Evolutionary conservation across 2,797 vertebrate genomes (phyloP).

Genomic region (Peromyscus eremicus): DNA sequence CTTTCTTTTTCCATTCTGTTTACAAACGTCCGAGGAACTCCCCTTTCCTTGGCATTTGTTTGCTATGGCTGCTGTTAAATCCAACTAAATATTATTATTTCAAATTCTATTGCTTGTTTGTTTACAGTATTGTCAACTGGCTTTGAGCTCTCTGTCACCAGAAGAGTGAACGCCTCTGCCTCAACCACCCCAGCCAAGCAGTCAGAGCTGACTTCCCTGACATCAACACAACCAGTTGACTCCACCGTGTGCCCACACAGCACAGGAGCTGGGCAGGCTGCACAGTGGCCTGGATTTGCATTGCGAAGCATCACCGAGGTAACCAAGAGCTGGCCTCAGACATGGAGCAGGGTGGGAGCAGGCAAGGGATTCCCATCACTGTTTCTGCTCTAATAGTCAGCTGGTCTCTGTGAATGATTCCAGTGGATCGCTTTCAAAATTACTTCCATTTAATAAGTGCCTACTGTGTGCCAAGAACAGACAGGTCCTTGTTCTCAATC

Average conservation of each 20-base stretch:
- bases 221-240: conserved; percentile 15
- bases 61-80: background rate
- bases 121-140: background rate
- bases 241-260: background rate
- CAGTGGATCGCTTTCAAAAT: background rate
- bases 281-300: background rate
- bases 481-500: background rate
- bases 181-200: background rate
- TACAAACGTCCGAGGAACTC: conserved; percentile 47
- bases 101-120: background rate
- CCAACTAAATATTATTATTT: conserved; percentile 5
- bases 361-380: background rate
- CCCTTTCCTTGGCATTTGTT: background rate
- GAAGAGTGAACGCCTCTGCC: background rate
- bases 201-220: background rate
- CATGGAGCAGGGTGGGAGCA: background rate
- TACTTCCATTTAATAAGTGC: background rate
- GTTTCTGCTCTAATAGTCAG: background rate
- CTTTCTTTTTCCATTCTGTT: conserved; percentile 16
- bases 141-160: background rate
- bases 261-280: background rate
- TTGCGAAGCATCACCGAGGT: conserved; percentile 4
- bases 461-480: background rate
- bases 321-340: conserved; percentile 48
- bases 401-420: conserved; percentile 32